phyloP scores from a whole-genome alignment of 2,113 vertebrate species.

The Axis porcinus region DNA sequence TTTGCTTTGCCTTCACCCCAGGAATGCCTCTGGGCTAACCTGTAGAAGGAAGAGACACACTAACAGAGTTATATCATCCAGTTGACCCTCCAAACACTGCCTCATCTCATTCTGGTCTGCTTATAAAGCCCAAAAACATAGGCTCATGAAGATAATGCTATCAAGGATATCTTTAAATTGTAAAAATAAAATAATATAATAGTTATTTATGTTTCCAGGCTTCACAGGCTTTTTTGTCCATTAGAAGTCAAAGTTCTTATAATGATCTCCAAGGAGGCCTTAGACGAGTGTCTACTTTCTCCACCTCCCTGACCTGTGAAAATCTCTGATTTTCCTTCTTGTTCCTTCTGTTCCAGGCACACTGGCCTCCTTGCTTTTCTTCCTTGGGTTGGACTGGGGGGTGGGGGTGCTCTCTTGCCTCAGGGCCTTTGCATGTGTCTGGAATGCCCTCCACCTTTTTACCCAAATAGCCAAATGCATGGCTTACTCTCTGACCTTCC shows the following conservation, averaged over 20 bases:
- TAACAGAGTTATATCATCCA: neutral
- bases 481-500: neutral
- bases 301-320: neutral
- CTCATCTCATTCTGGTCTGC: neutral
- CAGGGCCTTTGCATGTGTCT: neutral
- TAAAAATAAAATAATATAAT: neutral
- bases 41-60: neutral
- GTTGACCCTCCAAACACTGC: neutral
- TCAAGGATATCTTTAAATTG: neutral
- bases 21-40: neutral
- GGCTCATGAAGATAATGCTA: neutral
- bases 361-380: neutral
- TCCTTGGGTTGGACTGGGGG: fast-evolving
- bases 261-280: neutral
- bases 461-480: neutral
- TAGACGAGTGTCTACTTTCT: neutral
- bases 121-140: neutral
- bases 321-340: neutral
- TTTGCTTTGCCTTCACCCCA: neutral
- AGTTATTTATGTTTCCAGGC: neutral
- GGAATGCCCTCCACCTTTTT: neutral
- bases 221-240: neutral
- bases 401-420: neutral
- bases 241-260: neutral
- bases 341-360: neutral